Conservation (phyloP, 37 sponge, comb jelly and placozoan species). For the Diacarnus erythraeanus region DNA sequence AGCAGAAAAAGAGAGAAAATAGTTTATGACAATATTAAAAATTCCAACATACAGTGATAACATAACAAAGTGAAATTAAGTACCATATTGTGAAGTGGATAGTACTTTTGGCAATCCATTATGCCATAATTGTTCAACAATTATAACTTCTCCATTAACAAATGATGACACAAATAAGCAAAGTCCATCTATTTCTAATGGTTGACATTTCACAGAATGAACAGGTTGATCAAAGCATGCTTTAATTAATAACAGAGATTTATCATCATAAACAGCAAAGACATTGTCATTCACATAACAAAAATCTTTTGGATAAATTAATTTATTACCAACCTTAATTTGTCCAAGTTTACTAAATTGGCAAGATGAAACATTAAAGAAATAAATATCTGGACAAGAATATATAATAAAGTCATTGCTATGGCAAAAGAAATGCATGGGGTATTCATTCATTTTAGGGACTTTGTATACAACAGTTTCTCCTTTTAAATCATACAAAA, state of each 20-base stretch:
- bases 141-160: conserved; percentile 13
- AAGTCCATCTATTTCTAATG: not conserved
- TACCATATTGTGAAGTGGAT: conserved; percentile 51
- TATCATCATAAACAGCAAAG: conserved; percentile 50
- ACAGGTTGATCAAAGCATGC: too few relatives aligned
- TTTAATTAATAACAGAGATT: conserved; percentile 31
- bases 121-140: conserved; percentile 61
- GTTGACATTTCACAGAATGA: not conserved
- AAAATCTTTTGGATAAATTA: conserved; percentile 19
- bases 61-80: too few relatives aligned
- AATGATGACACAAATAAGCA: conserved; percentile 29
- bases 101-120: conserved; percentile 67
- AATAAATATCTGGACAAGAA: conserved; percentile 5
- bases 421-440: conserved; percentile 12
- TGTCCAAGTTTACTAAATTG: not conserved
- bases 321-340: conserved; percentile 12
- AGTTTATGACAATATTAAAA: too few relatives aligned
- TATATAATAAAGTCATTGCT: not conserved
- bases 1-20: too few relatives aligned
- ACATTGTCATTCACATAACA: not conserved
- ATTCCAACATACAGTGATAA: too few relatives aligned
- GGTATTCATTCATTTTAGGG: not conserved
- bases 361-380: conserved; percentile 7
- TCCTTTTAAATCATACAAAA: conserved; percentile 8
- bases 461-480: conserved; percentile 6